phyloP scores from a whole-genome alignment of 2,797 vertebrate species.

The Mareca penelope region DNA sequence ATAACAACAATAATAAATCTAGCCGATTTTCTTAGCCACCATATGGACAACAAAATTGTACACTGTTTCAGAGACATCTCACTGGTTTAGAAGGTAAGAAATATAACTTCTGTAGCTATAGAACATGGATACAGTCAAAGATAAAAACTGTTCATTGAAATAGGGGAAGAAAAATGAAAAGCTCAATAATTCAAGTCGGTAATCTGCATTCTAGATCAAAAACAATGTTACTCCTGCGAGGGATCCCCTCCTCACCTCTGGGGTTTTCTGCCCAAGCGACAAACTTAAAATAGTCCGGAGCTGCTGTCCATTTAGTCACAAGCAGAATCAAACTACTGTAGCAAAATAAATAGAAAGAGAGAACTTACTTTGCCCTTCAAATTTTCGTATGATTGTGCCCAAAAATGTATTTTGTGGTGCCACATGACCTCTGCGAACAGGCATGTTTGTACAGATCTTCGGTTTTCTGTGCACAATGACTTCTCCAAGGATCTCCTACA shows the following conservation, averaged over 20 bases:
- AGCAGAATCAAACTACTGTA: conserved; percentile 60
- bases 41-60: not conserved
- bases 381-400: conserved; percentile 98
- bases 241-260: conserved; percentile 43
- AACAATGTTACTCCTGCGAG: conserved; percentile 28
- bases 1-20: not conserved
- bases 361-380: conserved; percentile 99
- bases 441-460: conserved; percentile 87
- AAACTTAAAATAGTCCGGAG: conserved; percentile 73
- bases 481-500: conserved; percentile 79
- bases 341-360: conserved; percentile 72
- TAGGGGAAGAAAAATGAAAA: not conserved
- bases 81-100: not conserved
- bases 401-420: conserved; percentile 98
- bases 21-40: not conserved
- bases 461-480: conserved; percentile 74
- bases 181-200: not conserved
- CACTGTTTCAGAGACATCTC: not conserved
- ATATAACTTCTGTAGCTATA: conserved; percentile 3
- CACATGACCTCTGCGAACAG: conserved; percentile 98
- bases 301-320: conserved; percentile 57
- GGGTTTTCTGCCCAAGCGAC: conserved; percentile 35
- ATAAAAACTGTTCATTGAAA: conserved; percentile 49
- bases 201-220: conserved; percentile 64
- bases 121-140: not conserved